These are phyloP conservation scores for Odontesthes bonariensis DNA, from an alignment of 2,113 vertebrate species.

Conservation along the genomic window DNA sequence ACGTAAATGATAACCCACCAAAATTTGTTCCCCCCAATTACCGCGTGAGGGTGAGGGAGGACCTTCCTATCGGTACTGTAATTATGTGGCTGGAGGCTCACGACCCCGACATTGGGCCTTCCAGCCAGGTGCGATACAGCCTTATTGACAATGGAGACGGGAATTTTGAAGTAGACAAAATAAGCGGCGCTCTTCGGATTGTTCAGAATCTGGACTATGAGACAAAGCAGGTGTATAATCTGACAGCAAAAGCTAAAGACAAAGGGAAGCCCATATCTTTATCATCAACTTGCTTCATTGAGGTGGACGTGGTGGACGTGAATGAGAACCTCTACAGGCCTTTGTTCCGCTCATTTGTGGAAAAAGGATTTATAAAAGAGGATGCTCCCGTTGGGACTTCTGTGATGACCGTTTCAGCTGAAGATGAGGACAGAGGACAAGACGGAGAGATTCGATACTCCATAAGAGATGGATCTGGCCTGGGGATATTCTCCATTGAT, in stretches of 20 bases:
- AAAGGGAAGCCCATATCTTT: slow-evolving; percentile 93
- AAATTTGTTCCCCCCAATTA: slow-evolving; percentile 93
- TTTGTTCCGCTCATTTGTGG: slow-evolving; percentile 89
- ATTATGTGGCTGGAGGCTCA: slow-evolving; percentile 94
- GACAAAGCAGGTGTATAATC: slow-evolving; percentile 91
- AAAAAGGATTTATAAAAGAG: slow-evolving; percentile 93
- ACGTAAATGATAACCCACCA: slow-evolving; percentile 96
- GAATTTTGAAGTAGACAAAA: slow-evolving; percentile 94
- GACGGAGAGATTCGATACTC: slow-evolving; percentile 95
- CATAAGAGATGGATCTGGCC: slow-evolving; percentile 93
- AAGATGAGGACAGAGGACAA: slow-evolving; percentile 90
- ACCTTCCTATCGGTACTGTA: slow-evolving; percentile 93
- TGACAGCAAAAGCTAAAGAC: slow-evolving; percentile 94
- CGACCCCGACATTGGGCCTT: slow-evolving; percentile 91
- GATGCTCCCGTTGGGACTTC: slow-evolving; percentile 89
- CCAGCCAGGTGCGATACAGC: slow-evolving; percentile 95
- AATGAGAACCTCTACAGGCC: slow-evolving; percentile 95
- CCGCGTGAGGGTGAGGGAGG: slow-evolving; percentile 92
- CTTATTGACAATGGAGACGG: slow-evolving; percentile 91
- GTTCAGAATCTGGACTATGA: slow-evolving; percentile 93
- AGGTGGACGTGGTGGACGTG: slow-evolving; percentile 94
- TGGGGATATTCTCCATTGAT: slow-evolving; percentile 94
- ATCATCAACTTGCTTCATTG: slow-evolving; percentile 92
- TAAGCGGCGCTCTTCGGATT: slow-evolving; percentile 93
- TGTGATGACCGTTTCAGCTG: slow-evolving; percentile 90